Base-by-base conservation (phyloP, 1,140 invertebrate species). In the Coelopa frigida region DNA sequence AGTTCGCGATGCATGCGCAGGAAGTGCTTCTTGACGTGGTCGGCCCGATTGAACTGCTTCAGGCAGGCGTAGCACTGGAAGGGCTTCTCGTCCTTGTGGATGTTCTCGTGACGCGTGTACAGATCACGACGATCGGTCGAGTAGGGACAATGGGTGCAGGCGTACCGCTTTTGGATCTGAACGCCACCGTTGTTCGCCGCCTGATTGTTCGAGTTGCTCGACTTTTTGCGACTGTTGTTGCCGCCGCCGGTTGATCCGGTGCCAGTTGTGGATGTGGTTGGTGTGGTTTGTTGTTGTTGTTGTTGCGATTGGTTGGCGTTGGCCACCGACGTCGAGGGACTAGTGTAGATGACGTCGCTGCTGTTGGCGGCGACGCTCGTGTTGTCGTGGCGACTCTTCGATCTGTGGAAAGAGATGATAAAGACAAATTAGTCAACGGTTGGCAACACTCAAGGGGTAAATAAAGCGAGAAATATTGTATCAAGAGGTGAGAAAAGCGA, bases 11-110 rank as follows among this genome's bases (percentile, higher is more conserved):
- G 89, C 84, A 94, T 93, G 39, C 90, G 74, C 27, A 89, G 72
- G 62, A 93, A 93, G 67, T 94, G 90, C 58, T 94, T 94, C 65
- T 94, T 94, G 18, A 94, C 89, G 61, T 94, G 90, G 70, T 94
- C 90, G n/a, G 89, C 89, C 26, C 90, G 76, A 69, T 92, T 94
- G 71, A 94, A 94, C 58, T 91, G 86, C 64, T 92, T 91, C 58
- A 85, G 80, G 64, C 90, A 94, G 7, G 90, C 81, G 61, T 92
- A 93, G 66, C 89, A 94, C 56, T 91, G 86, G 58, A 94, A 94
- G 2, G 90, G 89, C 61, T 94, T 94, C 57, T 93, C 89, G 59
- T 91, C 87, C 47, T 87, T 80, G 59, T 98, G 94, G 48, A 97
- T 96, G 59, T 95, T 94, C 73, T 97, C 90, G 71, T 98, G 94